A percentile compares a stretch with the other conserved stretches of the same genome.
Conservation (phyloP, 2,797 vertebrate genomes). For the Enteromius unitaeniatus region DNA sequence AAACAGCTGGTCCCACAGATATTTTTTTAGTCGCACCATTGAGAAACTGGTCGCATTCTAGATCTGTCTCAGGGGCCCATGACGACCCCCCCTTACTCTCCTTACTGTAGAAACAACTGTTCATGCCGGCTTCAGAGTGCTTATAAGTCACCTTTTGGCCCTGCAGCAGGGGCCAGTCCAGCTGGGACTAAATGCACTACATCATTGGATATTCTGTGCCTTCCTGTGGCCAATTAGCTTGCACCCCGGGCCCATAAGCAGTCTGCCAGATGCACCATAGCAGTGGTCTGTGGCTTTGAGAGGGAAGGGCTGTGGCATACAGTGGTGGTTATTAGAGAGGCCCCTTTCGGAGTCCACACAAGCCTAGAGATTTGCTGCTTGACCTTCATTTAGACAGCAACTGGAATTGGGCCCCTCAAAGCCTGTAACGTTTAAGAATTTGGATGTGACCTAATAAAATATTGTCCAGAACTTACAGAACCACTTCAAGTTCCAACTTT, state of each 20-base stretch:
- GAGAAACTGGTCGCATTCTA: no score
- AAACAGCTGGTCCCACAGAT: no score
- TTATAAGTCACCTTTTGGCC: constrained; percentile 54
- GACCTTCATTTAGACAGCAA: background rate
- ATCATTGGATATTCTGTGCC: constrained; percentile 63
- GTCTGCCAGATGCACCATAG: constrained; percentile 73
- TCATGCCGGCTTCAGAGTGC: constrained; percentile 23
- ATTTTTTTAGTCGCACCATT: no score
- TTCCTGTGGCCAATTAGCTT: constrained; percentile 50
- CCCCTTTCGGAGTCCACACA: constrained; percentile 33
- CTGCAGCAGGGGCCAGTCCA: constrained; percentile 45
- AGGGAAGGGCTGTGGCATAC: constrained; percentile 52
- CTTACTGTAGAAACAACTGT: constrained; percentile 47
- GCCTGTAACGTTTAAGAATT: constrained; percentile 10
- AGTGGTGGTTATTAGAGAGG: constrained; percentile 49
- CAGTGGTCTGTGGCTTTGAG: constrained; percentile 58
- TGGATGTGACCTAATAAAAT: background rate
- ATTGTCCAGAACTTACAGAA: background rate
- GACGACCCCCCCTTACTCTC: constrained; percentile 48
- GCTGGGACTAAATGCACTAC: constrained; percentile 57
- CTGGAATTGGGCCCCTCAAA: background rate
- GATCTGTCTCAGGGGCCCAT: constrained; percentile 41
- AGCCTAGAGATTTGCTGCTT: constrained; percentile 10
- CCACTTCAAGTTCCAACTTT: background rate
- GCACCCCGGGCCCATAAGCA: constrained; percentile 62